A percentile compares a stretch with the other conserved stretches of the same genome.
These are phyloP conservation scores for Nomada fabriciana DNA, from an alignment of 2,888 invertebrate species.

Conservation along the genomic window DNA sequence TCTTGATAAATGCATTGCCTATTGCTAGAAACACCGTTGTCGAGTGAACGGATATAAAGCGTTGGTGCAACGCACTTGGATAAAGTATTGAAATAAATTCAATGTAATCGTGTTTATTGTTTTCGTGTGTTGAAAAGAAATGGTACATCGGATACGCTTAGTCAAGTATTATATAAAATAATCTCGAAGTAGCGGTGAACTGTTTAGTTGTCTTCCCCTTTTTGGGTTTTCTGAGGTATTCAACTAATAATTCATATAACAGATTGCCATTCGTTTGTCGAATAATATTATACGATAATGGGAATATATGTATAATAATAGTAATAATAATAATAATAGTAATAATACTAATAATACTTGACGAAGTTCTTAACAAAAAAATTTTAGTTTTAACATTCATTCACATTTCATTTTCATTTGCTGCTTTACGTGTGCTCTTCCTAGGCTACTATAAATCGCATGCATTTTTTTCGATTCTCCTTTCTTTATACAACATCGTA, in stretches of 20 bases:
- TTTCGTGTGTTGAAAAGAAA: conserved; percentile 66
- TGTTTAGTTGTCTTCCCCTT: conserved; percentile 27
- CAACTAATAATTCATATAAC: conserved; percentile 62
- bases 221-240: conserved; percentile 43
- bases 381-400: conserved; percentile 80
- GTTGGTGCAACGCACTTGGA: too few species aligned
- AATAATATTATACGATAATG: conserved; percentile 17
- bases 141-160: conserved; percentile 81
- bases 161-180: conserved; percentile 81
- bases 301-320: background rate
- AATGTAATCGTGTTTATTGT: background rate
- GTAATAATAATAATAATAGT: background rate
- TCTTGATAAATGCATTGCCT: background rate
- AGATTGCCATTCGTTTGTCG: conserved; percentile 35
- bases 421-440: conserved; percentile 83
- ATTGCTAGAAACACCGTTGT: background rate
- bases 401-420: conserved; percentile 83
- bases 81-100: background rate
- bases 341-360: conserved; percentile 78
- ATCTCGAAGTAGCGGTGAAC: conserved; percentile 70
- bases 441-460: conserved; percentile 68
- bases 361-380: conserved; percentile 79
- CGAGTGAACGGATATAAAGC: background rate
- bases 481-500: conserved; percentile 49
- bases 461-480: conserved; percentile 54